Conservation (phyloP, 92 coral and sea anemone genomes). For the Phenganax stokvisi region DNA sequence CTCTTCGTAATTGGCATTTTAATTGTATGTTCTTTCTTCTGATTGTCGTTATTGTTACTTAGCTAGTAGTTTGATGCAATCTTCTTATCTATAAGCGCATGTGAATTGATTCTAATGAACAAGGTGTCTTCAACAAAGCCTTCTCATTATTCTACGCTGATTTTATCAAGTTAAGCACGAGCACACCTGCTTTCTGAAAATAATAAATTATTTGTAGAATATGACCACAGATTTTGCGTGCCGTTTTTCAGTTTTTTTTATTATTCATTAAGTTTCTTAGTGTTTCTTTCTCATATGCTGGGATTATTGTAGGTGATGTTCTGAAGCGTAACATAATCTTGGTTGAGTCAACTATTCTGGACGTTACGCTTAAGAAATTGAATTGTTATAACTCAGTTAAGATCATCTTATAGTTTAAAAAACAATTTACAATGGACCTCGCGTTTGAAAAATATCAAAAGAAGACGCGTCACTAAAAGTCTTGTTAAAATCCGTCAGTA, state of each 20-base stretch:
- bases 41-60: not conserved
- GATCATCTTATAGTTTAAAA: no score
- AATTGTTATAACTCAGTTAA: no score
- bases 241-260: not conserved
- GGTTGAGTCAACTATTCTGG: no score
- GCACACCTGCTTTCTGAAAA: no score
- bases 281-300: no score
- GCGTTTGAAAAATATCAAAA: no score
- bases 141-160: not conserved
- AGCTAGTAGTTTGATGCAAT: not conserved
- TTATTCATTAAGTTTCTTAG: not conserved
- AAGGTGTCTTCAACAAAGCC: not conserved
- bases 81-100: not conserved
- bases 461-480: no score
- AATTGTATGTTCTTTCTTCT: not conserved
- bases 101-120: conserved; percentile 6
- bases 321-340: no score
- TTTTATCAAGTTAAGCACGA: not conserved
- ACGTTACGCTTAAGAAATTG: no score
- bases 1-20: not conserved
- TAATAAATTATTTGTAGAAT: not conserved
- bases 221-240: not conserved
- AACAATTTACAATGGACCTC: no score
- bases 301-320: no score
- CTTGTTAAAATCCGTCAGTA: no score